These are phyloP conservation scores for Rhynchonycteris naso DNA, from an alignment of 2,797 vertebrate species.

Conservation along the genomic window DNA sequence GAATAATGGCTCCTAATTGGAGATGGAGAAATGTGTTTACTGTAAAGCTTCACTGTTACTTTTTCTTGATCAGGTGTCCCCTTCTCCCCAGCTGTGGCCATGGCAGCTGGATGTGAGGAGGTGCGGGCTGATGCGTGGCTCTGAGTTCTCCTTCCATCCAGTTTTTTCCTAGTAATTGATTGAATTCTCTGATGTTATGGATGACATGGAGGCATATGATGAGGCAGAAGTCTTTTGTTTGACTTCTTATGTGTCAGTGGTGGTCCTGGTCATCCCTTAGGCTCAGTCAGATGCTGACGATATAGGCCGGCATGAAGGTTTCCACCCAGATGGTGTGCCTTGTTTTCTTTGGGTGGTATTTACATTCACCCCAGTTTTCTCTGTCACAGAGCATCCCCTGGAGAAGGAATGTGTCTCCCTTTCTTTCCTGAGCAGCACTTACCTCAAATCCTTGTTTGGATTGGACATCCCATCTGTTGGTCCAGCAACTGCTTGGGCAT, in stretches of 20 bases:
- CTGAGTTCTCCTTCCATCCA: neutral
- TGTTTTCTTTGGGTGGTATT: neutral
- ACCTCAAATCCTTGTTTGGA: neutral
- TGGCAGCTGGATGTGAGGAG: neutral
- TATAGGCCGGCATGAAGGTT: neutral
- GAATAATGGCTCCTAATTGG: neutral
- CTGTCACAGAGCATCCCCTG: neutral
- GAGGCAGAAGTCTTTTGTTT: neutral
- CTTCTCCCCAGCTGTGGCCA: neutral
- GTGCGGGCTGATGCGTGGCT: neutral
- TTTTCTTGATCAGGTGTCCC: neutral
- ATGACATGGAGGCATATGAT: too few species aligned
- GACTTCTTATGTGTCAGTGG: neutral
- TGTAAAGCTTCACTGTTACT: constrained; percentile 4
- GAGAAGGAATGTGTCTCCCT: neutral
- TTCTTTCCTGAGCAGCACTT: neutral
- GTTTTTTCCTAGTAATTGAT: neutral
- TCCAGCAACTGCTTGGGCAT: neutral
- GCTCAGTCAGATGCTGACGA: neutral
- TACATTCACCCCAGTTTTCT: neutral
- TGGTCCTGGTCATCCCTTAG: neutral
- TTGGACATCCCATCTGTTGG: neutral
- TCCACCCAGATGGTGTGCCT: neutral
- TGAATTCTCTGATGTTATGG: neutral
- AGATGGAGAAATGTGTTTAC: neutral